Evolutionary conservation across 2,797 vertebrate species (phyloP).

Genomic region (Anguilla obscura): DNA sequence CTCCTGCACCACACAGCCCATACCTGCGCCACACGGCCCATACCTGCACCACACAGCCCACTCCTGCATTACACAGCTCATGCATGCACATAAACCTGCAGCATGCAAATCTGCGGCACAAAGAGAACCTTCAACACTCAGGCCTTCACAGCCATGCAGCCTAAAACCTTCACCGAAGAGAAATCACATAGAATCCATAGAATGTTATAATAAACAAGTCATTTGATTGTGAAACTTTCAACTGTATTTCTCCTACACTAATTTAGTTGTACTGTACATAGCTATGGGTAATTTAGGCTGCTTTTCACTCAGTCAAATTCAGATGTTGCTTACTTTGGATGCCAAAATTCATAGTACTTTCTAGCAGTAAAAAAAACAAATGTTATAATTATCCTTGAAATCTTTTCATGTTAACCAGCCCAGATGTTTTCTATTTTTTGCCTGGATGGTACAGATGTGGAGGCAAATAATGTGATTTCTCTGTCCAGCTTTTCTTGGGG

Average conservation of each 20-base stretch:
- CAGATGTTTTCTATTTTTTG: neutral
- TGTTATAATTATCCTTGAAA: neutral
- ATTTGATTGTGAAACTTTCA: neutral
- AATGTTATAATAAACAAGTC: neutral
- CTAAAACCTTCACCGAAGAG: neutral
- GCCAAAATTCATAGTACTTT: neutral
- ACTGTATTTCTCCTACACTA: neutral
- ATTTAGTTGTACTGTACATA: neutral
- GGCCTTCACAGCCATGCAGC: neutral
- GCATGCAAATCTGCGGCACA: no score
- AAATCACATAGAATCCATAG: neutral
- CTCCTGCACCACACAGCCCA: neutral
- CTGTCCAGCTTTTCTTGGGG: constrained; percentile 9
- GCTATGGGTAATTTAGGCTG: neutral
- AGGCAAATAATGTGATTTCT: neutral
- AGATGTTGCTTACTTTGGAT: no score
- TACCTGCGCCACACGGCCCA: neutral
- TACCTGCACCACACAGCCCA: neutral
- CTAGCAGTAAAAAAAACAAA: neutral
- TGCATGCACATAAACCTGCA: neutral
- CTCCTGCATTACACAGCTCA: neutral
- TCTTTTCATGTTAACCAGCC: neutral
- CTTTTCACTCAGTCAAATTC: neutral
- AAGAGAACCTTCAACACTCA: neutral
- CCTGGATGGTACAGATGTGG: neutral